Evolutionary conservation across 2,888 invertebrate species (phyloP), one percentile per base, ranked within the genome.

Genomic region (Lumbricus terrestris): DNA sequence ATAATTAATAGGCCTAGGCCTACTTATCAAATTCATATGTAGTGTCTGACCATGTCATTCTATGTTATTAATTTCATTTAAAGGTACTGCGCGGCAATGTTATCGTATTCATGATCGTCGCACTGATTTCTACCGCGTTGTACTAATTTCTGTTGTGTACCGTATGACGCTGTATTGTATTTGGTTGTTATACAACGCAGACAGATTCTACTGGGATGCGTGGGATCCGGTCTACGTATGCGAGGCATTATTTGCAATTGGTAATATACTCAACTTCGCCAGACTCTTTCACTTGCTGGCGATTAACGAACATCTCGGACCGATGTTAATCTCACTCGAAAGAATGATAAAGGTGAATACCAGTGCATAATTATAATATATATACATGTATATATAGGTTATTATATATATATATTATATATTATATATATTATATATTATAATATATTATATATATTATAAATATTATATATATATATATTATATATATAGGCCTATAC

Each of bases 241-340:
- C 6, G 94, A 94, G 91, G 93, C 93, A 3, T 90, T 93, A 88
- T 94, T 94, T 91, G 94, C 94, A 23, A 92, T 94, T 23, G 94
- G 94, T 15, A 94, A 94, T 91, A 93, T 94, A 89, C 93, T 94
- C 90, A 94, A 94, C 91, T 94, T 94, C 90, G 92, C 93, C 34
- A 91, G 94, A 33, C 92, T 94, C 20, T 94, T 93, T 29, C 94
- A 93, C 91, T 92, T 94, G 29, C 91, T 94, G 20, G 94, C 94
- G 2, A 93, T 94, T 90, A 94, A 93, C 91, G 94, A 94, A 90
- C 92, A 93, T n/a, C 93, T 94, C 90, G 94, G 94, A 82, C 94
- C 94, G 8, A 93, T 94, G 93, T 94, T 94, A 91, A 94, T 94
- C 88, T 93, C 94, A 0, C 92, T 94, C 23, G 94, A 93, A 40